Evolutionary conservation across 2,888 invertebrate species (phyloP).

Genomic region (Eupithecia exiguata): DNA sequence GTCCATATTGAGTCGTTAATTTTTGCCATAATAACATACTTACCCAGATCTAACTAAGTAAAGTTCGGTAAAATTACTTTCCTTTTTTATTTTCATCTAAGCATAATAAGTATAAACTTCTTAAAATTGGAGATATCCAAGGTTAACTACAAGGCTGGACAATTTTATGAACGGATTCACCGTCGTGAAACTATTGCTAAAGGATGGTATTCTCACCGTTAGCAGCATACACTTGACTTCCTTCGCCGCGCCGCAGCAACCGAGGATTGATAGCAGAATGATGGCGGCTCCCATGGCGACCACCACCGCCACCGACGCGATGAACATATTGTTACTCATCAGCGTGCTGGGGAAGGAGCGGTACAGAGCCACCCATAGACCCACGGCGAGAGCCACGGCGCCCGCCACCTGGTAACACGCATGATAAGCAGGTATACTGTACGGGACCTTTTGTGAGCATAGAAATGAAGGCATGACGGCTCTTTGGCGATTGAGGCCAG

Average conservation of each 20-base stretch:
- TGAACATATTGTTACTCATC: slow-evolving; percentile 93
- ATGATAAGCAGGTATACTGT: background rate
- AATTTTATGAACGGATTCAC: background rate
- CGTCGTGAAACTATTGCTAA: background rate
- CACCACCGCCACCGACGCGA: slow-evolving; percentile 93
- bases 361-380: slow-evolving; percentile 90
- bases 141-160: background rate
- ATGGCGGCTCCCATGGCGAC: slow-evolving; percentile 92
- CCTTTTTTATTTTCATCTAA: no score
- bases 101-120: no score
- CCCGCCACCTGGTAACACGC: slow-evolving; percentile 88
- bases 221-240: slow-evolving; percentile 97
- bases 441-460: no score
- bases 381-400: slow-evolving; percentile 88
- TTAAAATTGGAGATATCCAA: no score
- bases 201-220: slow-evolving; percentile 77
- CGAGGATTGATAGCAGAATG: slow-evolving; percentile 93
- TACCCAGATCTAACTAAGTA: no score
- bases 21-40: no score
- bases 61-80: no score
- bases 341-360: slow-evolving; percentile 93
- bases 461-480: background rate
- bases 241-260: slow-evolving; percentile 96
- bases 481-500: no score
- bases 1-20: no score